phyloP scores from a whole-genome alignment of 2,113 vertebrate genomes.

The Tyrannus savana region DNA sequence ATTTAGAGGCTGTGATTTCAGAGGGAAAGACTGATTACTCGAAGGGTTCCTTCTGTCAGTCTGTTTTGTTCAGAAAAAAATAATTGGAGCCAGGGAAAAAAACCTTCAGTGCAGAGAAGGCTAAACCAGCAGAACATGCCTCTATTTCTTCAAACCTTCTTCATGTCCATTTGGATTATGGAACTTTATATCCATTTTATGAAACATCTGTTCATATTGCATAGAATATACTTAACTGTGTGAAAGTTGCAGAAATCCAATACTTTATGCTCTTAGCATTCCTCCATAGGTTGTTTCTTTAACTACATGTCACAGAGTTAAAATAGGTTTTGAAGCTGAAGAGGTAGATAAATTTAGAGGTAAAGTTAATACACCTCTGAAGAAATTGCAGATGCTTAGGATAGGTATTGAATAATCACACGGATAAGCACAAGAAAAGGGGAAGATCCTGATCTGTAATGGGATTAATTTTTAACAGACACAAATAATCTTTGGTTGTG shows the following conservation, averaged over 20 bases:
- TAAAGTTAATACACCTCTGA: background rate
- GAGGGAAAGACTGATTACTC: background rate
- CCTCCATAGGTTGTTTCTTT: background rate
- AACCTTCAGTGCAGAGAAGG: background rate
- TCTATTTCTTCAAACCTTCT: background rate
- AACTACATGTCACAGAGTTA: rapidly evolving
- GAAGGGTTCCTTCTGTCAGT: background rate
- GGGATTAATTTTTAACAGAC: background rate
- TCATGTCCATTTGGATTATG: background rate
- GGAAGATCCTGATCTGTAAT: background rate
- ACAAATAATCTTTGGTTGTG: background rate
- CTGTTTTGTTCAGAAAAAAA: background rate
- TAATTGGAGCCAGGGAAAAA: background rate
- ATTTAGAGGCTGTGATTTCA: conserved; percentile 2
- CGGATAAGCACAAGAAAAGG: background rate
- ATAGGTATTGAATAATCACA: background rate
- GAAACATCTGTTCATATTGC: background rate
- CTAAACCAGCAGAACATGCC: background rate
- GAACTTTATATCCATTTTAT: background rate
- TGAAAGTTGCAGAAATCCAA: background rate
- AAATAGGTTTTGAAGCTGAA: background rate
- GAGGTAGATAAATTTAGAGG: background rate
- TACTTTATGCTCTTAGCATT: background rate
- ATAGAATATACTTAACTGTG: background rate
- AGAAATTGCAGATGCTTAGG: background rate